Evolutionary conservation across 2,888 invertebrate species (phyloP).

Genomic region (Euclidia mi): DNA sequence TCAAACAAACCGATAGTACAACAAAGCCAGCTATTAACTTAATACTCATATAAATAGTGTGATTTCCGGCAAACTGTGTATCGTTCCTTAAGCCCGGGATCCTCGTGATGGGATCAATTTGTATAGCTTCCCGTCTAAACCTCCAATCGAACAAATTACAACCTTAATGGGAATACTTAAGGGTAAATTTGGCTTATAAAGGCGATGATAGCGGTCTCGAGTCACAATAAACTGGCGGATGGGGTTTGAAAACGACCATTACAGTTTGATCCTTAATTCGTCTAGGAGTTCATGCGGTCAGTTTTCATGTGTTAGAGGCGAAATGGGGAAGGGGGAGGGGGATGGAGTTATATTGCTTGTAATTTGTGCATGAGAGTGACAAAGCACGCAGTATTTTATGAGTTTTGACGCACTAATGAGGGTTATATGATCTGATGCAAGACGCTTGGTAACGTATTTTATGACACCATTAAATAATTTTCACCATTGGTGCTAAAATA

Average conservation of each 20-base stretch:
- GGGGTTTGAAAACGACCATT: constrained; percentile 64
- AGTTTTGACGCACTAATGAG: background rate
- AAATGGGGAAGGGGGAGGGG: background rate
- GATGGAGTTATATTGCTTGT: background rate
- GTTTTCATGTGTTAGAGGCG: constrained; percentile 25
- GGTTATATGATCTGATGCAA: too few relatives aligned
- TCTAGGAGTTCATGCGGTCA: constrained; percentile 40
- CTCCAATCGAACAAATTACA: constrained; percentile 62
- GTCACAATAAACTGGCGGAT: constrained; percentile 78
- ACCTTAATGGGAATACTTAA: constrained; percentile 68
- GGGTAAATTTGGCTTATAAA: constrained; percentile 65
- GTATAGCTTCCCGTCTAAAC: constrained; percentile 76
- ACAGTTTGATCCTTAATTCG: constrained; percentile 61
- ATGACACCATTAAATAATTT: too few relatives aligned
- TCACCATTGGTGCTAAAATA: too few relatives aligned
- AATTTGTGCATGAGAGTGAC: constrained; percentile 12
- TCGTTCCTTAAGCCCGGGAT: constrained; percentile 60
- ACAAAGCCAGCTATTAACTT: constrained; percentile 69
- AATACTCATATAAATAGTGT: constrained; percentile 77
- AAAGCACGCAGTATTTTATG: constrained; percentile 1
- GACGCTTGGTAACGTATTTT: too few relatives aligned
- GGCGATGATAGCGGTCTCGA: constrained; percentile 46
- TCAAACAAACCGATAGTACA: constrained; percentile 57
- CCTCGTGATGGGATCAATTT: constrained; percentile 79
- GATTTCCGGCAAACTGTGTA: constrained; percentile 72